Conservation (phyloP, 2,797 vertebrate genomes). For the Argyrosomus regius region DNA sequence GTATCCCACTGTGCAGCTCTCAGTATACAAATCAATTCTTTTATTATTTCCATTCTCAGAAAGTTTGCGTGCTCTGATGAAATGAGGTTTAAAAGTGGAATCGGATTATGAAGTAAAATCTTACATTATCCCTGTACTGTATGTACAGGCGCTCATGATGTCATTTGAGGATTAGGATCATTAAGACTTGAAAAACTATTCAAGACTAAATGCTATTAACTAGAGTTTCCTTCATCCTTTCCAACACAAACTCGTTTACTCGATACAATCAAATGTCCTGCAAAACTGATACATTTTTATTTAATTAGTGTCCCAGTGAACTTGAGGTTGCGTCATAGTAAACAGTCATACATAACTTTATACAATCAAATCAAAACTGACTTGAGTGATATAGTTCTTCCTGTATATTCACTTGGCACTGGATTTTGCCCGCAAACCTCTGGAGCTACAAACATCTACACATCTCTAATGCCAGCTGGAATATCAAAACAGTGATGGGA, state of each 20-base stretch:
- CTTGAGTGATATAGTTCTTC: background rate
- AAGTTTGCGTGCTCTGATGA: background rate
- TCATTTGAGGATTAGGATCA: slow-evolving; percentile 13
- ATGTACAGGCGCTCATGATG: slow-evolving; percentile 15
- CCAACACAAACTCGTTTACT: background rate
- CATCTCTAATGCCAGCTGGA: background rate
- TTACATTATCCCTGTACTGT: background rate
- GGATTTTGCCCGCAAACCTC: slow-evolving; percentile 4
- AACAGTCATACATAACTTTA: background rate
- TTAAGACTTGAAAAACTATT: background rate
- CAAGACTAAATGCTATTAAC: background rate
- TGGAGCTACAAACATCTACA: background rate
- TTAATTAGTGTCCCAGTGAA: background rate
- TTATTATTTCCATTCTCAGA: background rate
- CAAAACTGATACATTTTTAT: background rate
- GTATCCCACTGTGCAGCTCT: background rate
- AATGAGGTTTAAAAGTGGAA: slow-evolving; percentile 20
- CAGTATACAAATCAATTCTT: background rate
- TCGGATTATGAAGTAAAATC: slow-evolving; percentile 23
- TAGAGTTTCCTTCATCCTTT: background rate
- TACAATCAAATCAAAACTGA: background rate
- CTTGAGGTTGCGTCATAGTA: background rate
- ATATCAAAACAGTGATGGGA: background rate
- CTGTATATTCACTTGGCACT: background rate
- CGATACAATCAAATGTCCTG: slow-evolving; percentile 2